Base-by-base conservation (phyloP, 2,113 vertebrate genomes). In the Rostratula benghalensis region DNA sequence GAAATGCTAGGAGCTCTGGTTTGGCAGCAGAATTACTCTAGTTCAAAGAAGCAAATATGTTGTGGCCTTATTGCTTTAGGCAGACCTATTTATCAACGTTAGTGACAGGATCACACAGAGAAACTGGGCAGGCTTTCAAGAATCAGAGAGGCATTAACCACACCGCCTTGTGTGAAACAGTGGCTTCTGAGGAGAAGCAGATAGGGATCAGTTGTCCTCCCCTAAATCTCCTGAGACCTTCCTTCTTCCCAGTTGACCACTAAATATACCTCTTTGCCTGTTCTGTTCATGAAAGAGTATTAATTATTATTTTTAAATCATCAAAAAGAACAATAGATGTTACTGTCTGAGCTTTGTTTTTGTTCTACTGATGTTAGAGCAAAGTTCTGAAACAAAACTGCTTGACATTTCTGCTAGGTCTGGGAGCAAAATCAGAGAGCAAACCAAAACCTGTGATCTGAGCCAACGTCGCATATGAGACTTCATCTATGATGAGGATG, bases 21-120 rank as follows among this genome's bases (percentile, higher is more conserved):
- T 81, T 97, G 93, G 90, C 89, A 95, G 90, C 68, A 93, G 64
- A 95, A 96, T 94, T 71, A 75, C 77, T 95, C 76, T 68, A 37
- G 68, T 88, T 95, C 91, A 94, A 95, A 90, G 73, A 80, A 92
- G 85, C 61, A 86, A 92, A 96, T 86, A 88, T 43, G 75, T 84
- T 94, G 78, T 78, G 83, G 69, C 37, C 90, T 89, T 95, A 92
- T 54, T 88, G 91, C 90, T 93, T 89, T 90, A 92, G 85, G 94
- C 93, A 94, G 85, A 77, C 41, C 59, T 90, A 81, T 95, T 95
- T 96, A 92, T 97, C 96, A 92, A 33, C 0, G 5, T 73, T 92
- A 82, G 89, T 87, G 92, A 95, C 84, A 92, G 77, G 48, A 89
- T 94, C 95, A 82, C 84, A 74, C 80, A 87, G 76, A 90, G 86